Percentiles rank a stretch among this genome's conserved stretches.
These are phyloP conservation scores for Sylvilagus floridanus DNA, from an alignment of 2,797 vertebrate species.

Conservation along the genomic window DNA sequence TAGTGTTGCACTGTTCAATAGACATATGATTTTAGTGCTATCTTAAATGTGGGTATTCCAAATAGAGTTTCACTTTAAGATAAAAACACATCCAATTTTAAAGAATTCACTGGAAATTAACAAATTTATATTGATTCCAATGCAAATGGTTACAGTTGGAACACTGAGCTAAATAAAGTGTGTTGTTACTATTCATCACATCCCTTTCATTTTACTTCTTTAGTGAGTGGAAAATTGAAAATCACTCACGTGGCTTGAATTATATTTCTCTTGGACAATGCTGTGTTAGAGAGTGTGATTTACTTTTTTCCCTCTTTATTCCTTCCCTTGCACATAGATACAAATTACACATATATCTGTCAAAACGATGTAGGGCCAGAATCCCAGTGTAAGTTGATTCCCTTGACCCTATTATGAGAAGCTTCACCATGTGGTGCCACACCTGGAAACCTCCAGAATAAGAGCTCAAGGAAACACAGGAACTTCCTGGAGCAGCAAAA, in stretches of 20 bases:
- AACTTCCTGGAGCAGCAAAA: slow-evolving; percentile 75
- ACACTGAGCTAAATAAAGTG: neutral
- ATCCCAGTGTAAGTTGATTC: slow-evolving; percentile 70
- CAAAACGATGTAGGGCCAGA: slow-evolving; percentile 77
- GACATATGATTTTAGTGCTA: neutral
- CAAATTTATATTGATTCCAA: slow-evolving; percentile 8
- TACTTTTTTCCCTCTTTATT: slow-evolving; percentile 30
- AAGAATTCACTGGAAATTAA: slow-evolving; percentile 21
- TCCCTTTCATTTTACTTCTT: neutral
- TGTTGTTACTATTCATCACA: neutral
- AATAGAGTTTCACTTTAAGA: neutral
- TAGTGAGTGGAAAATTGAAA: slow-evolving; percentile 29
- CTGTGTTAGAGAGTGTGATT: slow-evolving; percentile 23
- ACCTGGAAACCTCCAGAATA: slow-evolving; percentile 70
- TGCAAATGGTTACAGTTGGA: neutral
- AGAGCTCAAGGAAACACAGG: slow-evolving; percentile 72
- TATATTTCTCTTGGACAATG: neutral
- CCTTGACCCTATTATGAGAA: slow-evolving; percentile 61
- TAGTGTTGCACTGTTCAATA: neutral
- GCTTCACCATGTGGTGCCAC: slow-evolving; percentile 69
- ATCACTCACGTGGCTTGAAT: neutral
- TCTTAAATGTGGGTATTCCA: neutral
- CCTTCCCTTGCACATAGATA: slow-evolving; percentile 51
- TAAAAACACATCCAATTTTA: slow-evolving; percentile 21
- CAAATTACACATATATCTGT: slow-evolving; percentile 68